Conservation (phyloP, 2,888 invertebrate genomes). For the Hirtodrosophila trivittata region DNA sequence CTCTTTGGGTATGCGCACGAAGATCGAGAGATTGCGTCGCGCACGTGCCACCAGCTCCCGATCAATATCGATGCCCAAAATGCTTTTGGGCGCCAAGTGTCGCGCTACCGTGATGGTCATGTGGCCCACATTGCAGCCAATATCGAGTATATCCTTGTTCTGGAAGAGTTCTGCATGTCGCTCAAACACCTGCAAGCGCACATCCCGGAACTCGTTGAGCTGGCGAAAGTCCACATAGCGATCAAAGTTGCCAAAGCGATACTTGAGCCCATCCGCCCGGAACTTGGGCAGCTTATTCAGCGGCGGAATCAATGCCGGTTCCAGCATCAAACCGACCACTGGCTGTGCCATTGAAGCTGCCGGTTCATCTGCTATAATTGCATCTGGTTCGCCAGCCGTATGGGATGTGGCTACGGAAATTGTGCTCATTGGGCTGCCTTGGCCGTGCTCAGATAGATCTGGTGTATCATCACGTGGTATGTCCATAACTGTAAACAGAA, state of each 20-base stretch:
- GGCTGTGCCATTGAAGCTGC: slow-evolving; percentile 7
- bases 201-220: slow-evolving; percentile 91
- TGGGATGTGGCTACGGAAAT: slow-evolving; percentile 70
- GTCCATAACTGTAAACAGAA: slow-evolving; percentile 55
- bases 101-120: slow-evolving; percentile 95
- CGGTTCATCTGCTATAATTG: slow-evolving; percentile 40
- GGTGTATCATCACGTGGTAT: slow-evolving; percentile 80
- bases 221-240: slow-evolving; percentile 98
- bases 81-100: slow-evolving; percentile 92
- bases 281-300: slow-evolving; percentile 84
- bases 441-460: slow-evolving; percentile 69
- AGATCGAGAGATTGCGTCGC: slow-evolving; percentile 82
- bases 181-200: slow-evolving; percentile 91
- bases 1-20: slow-evolving; percentile 80
- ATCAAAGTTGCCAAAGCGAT: slow-evolving; percentile 98
- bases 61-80: slow-evolving; percentile 98
- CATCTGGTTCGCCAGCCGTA: slow-evolving; percentile 73
- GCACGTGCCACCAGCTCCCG: slow-evolving; percentile 89
- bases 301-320: slow-evolving; percentile 62
- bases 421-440: slow-evolving; percentile 76
- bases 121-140: slow-evolving; percentile 99
- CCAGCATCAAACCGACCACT: slow-evolving; percentile 38
- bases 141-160: slow-evolving; percentile 96
- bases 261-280: slow-evolving; percentile 90
- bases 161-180: slow-evolving; percentile 92